A percentile compares a stretch with the other conserved stretches of the same genome.
Conservation (phyloP, 2,888 invertebrate species). For the Latrodectus hesperus region DNA sequence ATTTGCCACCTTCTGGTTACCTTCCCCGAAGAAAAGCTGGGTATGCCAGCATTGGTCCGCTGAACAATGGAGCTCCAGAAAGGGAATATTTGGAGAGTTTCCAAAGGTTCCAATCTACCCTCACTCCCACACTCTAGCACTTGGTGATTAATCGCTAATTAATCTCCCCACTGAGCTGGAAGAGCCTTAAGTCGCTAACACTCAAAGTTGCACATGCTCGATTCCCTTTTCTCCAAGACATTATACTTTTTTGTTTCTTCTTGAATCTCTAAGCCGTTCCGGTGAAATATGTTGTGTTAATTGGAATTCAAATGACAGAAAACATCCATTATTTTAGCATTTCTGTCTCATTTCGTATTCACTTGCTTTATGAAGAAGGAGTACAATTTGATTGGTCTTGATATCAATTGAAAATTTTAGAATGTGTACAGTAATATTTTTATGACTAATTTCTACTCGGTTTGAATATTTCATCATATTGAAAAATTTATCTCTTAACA, state of each 20-base stretch:
- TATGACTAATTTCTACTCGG: too few relatives aligned
- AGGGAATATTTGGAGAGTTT: conserved; percentile 33
- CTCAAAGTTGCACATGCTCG: conserved; percentile 1
- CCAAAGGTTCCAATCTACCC: conserved; percentile 10
- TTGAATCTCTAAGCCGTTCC: too few relatives aligned
- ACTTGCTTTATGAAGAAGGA: too few relatives aligned
- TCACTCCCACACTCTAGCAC: background rate
- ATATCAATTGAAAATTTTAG: too few relatives aligned
- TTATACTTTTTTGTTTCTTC: background rate
- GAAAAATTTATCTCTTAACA: too few relatives aligned
- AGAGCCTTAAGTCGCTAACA: background rate
- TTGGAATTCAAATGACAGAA: background rate
- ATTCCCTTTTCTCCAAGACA: background rate
- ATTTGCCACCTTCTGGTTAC: conserved; percentile 55
- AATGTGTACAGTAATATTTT: too few relatives aligned
- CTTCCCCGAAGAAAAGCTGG: conserved; percentile 58
- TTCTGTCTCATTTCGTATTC: background rate
- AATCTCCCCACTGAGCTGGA: conserved; percentile 42
- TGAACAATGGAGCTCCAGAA: too few relatives aligned
- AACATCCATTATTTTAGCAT: background rate
- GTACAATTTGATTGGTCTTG: too few relatives aligned
- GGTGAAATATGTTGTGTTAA: too few relatives aligned
- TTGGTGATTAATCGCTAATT: conserved; percentile 64
- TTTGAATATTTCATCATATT: too few relatives aligned
- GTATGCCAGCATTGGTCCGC: background rate